A percentile compares a stretch with the other conserved stretches of the same genome.
phyloP scores from a whole-genome alignment of 2,888 invertebrate species.

The Epirrita christyi region DNA sequence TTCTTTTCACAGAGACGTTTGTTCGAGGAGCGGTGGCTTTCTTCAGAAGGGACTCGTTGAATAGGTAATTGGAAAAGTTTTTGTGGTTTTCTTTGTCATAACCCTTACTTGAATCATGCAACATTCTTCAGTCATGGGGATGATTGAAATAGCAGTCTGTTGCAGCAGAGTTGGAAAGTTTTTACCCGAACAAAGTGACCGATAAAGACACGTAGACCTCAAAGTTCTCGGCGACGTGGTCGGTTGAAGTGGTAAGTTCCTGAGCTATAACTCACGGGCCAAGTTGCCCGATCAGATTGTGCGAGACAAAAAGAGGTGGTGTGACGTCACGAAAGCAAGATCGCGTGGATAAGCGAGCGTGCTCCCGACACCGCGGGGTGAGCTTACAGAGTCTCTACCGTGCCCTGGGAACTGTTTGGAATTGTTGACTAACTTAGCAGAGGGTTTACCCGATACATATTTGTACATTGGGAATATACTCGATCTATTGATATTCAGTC shows the following conservation, averaged over 20 bases:
- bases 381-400: slow-evolving; percentile 41
- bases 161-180: slow-evolving; percentile 39
- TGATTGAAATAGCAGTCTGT: slow-evolving; percentile 40
- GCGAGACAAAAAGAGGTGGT: slow-evolving; percentile 59
- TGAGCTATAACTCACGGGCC: slow-evolving; percentile 63
- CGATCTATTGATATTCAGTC: slow-evolving; percentile 4
- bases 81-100: slow-evolving; percentile 61
- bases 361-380: slow-evolving; percentile 52
- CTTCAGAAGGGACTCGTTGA: slow-evolving; percentile 69
- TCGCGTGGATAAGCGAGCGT: slow-evolving; percentile 65
- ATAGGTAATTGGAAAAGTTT: slow-evolving; percentile 81
- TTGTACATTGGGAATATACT: slow-evolving; percentile 21
- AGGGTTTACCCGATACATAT: slow-evolving; percentile 25
- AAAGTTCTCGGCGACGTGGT: slow-evolving; percentile 53
- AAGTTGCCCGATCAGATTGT: slow-evolving; percentile 72
- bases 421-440: slow-evolving; percentile 24
- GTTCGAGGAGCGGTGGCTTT: slow-evolving; percentile 68
- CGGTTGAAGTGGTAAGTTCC: slow-evolving; percentile 61
- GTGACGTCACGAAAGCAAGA: slow-evolving; percentile 63
- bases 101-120: slow-evolving; percentile 48
- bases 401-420: slow-evolving; percentile 32
- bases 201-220: slow-evolving; percentile 55
- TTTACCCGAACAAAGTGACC: slow-evolving; percentile 49
- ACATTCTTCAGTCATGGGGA: slow-evolving; percentile 23
- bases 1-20: slow-evolving; percentile 80